Evolutionary conservation across 2,888 invertebrate genomes (phyloP), one percentile per base, ranked within the genome.

Genomic region (Hemicrepidius hirtus): DNA sequence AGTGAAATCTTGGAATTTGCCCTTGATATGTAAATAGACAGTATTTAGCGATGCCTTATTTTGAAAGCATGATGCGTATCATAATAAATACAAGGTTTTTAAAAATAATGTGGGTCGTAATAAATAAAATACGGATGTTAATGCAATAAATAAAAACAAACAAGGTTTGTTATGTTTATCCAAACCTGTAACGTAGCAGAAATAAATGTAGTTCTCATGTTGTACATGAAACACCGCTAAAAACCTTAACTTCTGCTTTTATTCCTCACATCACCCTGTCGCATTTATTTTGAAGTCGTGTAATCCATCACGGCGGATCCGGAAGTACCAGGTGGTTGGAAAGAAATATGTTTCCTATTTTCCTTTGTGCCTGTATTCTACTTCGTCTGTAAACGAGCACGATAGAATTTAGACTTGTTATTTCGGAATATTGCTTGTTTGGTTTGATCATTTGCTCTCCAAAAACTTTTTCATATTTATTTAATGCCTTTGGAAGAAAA

Each of bases 311-410:
- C 67, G 35, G 46, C 67, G 57, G 60, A 55, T 65, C 13, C 71
- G 74, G 66, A 76, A 74, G 68, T 62, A 74, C 66, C 75, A 70
- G 73, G 75, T 74, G 74, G 65, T 72, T 62, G 63, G 24, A 65
- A 69, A 74, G 74, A 76, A 76, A 74, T 74, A 69, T 69, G 66
- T 74, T 71, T 71, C 44, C 71, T 75, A 71, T 75, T 75, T 69
- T 74, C 71, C 63, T 73, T 57, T 57, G 57, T 57, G 20, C 68
- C 53, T 12, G 7, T 50, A 12, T 65, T 65, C 50, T 53, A 18
- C 20, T 65, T 65, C 50, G 40, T 40, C 16, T 40, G 21, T 53
- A 49, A 65, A 65, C 65, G 65, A 50, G 37, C 46, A 9, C 50
- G 35, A 63, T 53, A 21, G 50, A 65, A 65, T 65, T 50, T 53